Evolutionary conservation across 2,888 invertebrate species (phyloP), one percentile per base, ranked within the genome.

Genomic region (Magallana nippona): DNA sequence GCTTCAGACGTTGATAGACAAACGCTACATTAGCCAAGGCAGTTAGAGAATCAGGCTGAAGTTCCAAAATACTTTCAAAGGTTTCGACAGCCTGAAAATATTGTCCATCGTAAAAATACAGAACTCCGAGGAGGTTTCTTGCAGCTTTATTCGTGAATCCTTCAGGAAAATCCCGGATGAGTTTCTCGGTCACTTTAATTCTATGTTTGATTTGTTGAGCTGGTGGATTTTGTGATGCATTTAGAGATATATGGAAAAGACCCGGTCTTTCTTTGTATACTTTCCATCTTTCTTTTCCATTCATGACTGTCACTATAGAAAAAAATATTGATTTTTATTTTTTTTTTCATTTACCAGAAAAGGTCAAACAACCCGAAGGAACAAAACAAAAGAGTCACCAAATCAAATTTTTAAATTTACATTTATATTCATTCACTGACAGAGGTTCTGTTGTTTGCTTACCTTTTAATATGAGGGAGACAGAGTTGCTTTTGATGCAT

Each of bases 1-100:
- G 56, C n/a, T 81, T 58, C 5, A 84, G n/a, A n/a, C 84, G 19
- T 77, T 78, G 81, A 78, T 84, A 84, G 2, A 84, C 84, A 32
- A 81, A 78, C 0, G 58, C 55, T 2, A 77, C 19, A 56, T 84
- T 81, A 56, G 84, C 78, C 13, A 80, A 13, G 13, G 84, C 84
- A 82, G 81, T 84, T 19, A 55, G 5, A 19, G 81, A 78, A 11
- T 78, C 22, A 13, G 19, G 10, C 22, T 78, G 78, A n/a, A n/a
- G 57, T 17, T 83, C 17, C 8, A 77, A n/a, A 55, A 78, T 62
- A 1, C 78, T 15, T 58, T 78, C 19, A 60, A 84, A 81, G 1
- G 55, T 57, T 11, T 60, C 22, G 19, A 81, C 44, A 77, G 84
- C 44, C 15, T 84, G 57, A 8, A 55, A 58, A n/a, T 57, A 71